phyloP scores from a whole-genome alignment of 2,888 invertebrate species.

The Temnothorax unifasciatus region DNA sequence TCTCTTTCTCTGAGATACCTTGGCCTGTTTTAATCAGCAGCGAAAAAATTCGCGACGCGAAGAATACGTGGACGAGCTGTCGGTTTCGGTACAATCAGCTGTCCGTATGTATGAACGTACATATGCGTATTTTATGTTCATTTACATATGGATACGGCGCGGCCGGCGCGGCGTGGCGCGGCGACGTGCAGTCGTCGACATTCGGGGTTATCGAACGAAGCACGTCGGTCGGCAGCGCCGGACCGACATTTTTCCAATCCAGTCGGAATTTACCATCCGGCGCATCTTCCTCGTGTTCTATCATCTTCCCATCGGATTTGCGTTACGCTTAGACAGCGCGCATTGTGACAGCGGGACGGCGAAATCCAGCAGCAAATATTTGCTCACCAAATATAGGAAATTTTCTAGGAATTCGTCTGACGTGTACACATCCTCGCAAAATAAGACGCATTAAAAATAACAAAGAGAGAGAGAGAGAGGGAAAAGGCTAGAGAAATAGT shows the following conservation, averaged over 20 bases:
- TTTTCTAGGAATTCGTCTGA: constrained; percentile 31
- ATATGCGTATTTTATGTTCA: constrained; percentile 60
- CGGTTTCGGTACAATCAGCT: constrained; percentile 64
- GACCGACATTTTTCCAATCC: constrained; percentile 76
- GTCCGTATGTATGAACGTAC: constrained; percentile 48
- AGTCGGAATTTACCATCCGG: constrained; percentile 67
- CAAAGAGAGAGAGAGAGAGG: neutral
- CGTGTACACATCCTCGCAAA: neutral
- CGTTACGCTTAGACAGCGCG: constrained; percentile 46
- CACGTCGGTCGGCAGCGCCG: constrained; percentile 49
- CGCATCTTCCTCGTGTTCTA: constrained; percentile 61
- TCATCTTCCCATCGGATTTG: constrained; percentile 63
- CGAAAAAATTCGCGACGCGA: constrained; percentile 13
- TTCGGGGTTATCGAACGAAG: constrained; percentile 73
- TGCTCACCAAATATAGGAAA: constrained; percentile 51
- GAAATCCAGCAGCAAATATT: constrained; percentile 50
- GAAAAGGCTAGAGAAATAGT: neutral
- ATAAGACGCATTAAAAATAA: constrained; percentile 45
- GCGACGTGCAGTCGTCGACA: constrained; percentile 71
- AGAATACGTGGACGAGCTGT: constrained; percentile 10
- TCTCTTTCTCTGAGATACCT: constrained; percentile 16
- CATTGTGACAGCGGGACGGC: constrained; percentile 45
- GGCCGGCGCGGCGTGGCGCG: neutral
- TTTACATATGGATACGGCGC: constrained; percentile 72
- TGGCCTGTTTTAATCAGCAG: constrained; percentile 47